phyloP scores from a whole-genome alignment of 2,888 invertebrate genomes.

The Rhyacophila evoluta region DNA sequence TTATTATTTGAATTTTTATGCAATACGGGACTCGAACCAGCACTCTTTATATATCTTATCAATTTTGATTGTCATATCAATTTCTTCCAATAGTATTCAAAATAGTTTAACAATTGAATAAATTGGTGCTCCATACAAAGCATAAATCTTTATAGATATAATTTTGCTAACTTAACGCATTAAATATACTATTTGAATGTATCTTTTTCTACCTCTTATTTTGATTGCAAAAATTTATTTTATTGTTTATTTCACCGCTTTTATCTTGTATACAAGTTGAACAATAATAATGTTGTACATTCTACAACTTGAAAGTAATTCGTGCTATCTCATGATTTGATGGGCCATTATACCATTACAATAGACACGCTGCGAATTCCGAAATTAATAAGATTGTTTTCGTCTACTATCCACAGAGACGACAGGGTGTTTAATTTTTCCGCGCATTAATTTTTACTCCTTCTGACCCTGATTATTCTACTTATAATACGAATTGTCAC shows the following conservation, averaged over 20 bases:
- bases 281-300: not conserved
- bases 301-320: not conserved
- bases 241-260: not conserved
- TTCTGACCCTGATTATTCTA: not conserved
- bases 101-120: too few species aligned
- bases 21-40: too few species aligned
- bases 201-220: too few species aligned
- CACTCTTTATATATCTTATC: too few species aligned
- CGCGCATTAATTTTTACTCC: not conserved
- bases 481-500: not conserved
- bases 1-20: too few species aligned
- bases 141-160: too few species aligned
- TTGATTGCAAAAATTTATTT: too few species aligned
- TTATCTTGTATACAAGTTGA: not conserved
- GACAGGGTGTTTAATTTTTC: not conserved
- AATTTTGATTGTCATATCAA: too few species aligned
- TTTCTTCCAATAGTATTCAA: too few species aligned
- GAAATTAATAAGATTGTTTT: not conserved
- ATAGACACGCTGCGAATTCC: not conserved
- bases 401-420: not conserved
- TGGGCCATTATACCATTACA: conserved; percentile 1
- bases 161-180: too few species aligned
- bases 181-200: too few species aligned
- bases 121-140: too few species aligned
- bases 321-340: not conserved